Evolutionary conservation across 2,888 invertebrate genomes (phyloP).

Genomic region (Crepidodera aurea): DNA sequence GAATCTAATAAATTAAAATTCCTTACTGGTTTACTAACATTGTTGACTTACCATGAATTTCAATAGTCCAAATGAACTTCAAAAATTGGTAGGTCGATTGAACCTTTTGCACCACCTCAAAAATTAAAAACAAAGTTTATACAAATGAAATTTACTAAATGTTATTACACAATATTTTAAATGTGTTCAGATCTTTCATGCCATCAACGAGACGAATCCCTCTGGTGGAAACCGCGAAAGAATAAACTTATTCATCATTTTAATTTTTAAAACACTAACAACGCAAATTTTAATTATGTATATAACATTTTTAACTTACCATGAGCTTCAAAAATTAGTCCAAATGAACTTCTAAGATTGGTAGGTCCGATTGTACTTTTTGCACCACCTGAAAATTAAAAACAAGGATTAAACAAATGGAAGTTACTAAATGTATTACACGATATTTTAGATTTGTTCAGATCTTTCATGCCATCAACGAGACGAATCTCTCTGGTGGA

Average conservation of each 20-base stretch:
- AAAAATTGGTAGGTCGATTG: too few species aligned
- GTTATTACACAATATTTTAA: neutral
- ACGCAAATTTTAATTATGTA: too few species aligned
- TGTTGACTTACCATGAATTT: too few species aligned
- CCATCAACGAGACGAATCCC: constrained; percentile 65
- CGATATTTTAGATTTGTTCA: constrained; percentile 28
- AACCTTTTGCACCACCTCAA: too few species aligned
- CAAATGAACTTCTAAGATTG: too few species aligned
- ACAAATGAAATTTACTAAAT: neutral
- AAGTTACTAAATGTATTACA: neutral
- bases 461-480: constrained; percentile 63
- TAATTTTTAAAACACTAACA: too few species aligned
- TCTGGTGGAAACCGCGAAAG: constrained; percentile 78
- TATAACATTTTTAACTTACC: too few species aligned
- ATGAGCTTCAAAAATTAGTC: too few species aligned
- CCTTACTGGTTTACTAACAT: too few species aligned
- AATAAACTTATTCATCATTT: constrained; percentile 66
- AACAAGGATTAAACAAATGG: neutral
- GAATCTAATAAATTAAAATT: too few species aligned
- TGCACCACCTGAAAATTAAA: neutral
- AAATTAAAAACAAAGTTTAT: neutral
- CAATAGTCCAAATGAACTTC: too few species aligned
- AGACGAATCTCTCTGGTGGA: constrained; percentile 68
- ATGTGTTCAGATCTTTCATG: constrained; percentile 47
- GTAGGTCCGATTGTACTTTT: too few species aligned